Evolutionary conservation across 2,113 vertebrate genomes (phyloP).

Genomic region (Tachysurus vachellii): DNA sequence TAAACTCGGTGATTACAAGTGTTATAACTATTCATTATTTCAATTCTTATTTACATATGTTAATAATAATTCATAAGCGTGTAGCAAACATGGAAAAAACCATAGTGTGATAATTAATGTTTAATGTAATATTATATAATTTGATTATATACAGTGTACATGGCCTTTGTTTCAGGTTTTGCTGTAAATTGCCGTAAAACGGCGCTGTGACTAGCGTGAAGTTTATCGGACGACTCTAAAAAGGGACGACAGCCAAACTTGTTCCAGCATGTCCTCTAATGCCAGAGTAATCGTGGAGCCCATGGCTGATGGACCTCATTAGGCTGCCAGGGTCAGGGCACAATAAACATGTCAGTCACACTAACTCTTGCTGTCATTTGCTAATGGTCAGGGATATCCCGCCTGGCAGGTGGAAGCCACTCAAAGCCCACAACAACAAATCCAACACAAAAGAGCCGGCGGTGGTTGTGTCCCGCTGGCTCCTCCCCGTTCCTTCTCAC

Average conservation of each 20-base stretch:
- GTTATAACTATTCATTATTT: not conserved
- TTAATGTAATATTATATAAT: not conserved
- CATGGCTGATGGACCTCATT: constrained; percentile 66
- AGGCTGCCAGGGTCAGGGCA: constrained; percentile 66
- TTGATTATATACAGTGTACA: not conserved
- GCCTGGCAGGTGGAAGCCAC: constrained; percentile 59
- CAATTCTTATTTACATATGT: not conserved
- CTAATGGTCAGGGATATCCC: constrained; percentile 72
- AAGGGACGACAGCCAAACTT: constrained; percentile 57
- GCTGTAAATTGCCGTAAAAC: not conserved
- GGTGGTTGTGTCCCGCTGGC: not conserved
- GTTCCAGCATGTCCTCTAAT: constrained; percentile 64
- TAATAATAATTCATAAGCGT: not conserved
- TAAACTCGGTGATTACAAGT: not conserved
- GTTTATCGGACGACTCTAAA: not conserved
- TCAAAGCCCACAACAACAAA: constrained; percentile 59
- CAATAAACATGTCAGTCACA: constrained; percentile 77
- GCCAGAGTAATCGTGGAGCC: constrained; percentile 60
- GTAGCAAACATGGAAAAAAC: not conserved
- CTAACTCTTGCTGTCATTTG: constrained; percentile 73
- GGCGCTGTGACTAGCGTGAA: not conserved
- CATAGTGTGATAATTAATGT: not conserved
- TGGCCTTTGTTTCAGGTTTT: not conserved
- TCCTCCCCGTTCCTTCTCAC: not conserved
- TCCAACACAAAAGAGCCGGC: constrained; percentile 37